A percentile compares a stretch with the other conserved stretches of the same genome.
phyloP scores from a whole-genome alignment of 2,888 invertebrate species.

The Siphlonurus alternatus region DNA sequence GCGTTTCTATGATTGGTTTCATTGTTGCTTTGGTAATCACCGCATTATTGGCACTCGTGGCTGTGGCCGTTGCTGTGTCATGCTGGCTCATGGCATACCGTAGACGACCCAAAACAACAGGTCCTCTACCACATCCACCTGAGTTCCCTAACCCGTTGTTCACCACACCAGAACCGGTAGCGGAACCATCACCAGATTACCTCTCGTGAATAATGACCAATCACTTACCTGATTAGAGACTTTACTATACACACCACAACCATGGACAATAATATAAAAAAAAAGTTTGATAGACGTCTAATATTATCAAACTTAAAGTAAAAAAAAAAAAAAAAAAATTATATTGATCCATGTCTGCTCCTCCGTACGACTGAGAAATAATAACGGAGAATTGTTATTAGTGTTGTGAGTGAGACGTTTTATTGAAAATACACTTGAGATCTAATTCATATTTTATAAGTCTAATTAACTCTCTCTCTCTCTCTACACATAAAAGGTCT shows the following conservation, averaged over 20 bases:
- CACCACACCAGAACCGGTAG: constrained; percentile 61
- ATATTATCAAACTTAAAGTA: neutral
- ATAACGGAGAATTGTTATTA: neutral
- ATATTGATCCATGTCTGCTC: neutral
- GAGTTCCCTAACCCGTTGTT: constrained; percentile 91
- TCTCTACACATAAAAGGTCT: constrained; percentile 7
- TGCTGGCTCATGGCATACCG: constrained; percentile 93
- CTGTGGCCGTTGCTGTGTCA: constrained; percentile 85
- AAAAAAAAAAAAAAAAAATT: neutral
- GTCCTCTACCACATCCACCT: constrained; percentile 84
- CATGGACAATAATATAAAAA: neutral
- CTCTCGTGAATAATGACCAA: constrained; percentile 25
- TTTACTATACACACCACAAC: neutral
- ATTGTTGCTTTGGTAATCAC: constrained; percentile 85
- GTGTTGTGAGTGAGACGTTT: neutral
- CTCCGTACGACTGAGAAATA: neutral
- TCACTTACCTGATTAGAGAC: constrained; percentile 3
- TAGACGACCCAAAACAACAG: constrained; percentile 68
- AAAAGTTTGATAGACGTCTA: neutral
- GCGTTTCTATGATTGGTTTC: constrained; percentile 84
- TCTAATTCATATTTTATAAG: neutral
- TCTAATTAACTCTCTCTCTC: neutral
- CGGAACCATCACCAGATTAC: constrained; percentile 71
- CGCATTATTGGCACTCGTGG: constrained; percentile 76
- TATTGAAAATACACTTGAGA: neutral